A percentile compares a stretch with the other conserved stretches of the same genome.
These are phyloP conservation scores for Peromyscus maniculatus DNA, from an alignment of 2,113 vertebrate species.

Conservation along the genomic window DNA sequence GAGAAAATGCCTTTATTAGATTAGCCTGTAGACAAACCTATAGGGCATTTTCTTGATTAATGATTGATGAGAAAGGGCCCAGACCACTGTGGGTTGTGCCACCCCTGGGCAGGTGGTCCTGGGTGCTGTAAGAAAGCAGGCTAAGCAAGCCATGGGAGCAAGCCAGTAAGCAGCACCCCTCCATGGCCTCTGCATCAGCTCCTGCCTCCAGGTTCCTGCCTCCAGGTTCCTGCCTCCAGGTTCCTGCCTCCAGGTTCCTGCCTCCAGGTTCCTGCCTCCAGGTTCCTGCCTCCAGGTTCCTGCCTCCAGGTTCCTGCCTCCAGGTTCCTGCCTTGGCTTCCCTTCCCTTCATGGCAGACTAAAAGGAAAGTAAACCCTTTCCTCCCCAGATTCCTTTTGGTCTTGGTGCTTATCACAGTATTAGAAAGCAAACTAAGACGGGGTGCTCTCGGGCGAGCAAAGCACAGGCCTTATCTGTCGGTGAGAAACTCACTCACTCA, in stretches of 20 bases:
- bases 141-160: background rate
- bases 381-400: background rate
- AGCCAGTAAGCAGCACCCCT: background rate
- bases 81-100: background rate
- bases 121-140: background rate
- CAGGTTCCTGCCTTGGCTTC: background rate
- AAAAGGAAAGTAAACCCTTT: background rate
- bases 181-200: background rate
- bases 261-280: background rate
- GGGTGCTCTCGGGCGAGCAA: background rate
- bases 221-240: background rate
- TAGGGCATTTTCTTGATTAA: background rate
- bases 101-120: background rate
- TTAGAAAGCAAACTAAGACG: background rate
- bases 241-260: background rate
- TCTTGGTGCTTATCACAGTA: background rate
- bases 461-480: background rate
- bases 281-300: background rate
- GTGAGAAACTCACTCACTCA: background rate
- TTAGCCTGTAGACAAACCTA: background rate
- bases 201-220: background rate
- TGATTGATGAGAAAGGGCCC: no score
- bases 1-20: background rate
- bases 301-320: no score
- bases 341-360: background rate